Base-by-base conservation (phyloP, 1,140 invertebrate species). In the Goniozus legneri region DNA sequence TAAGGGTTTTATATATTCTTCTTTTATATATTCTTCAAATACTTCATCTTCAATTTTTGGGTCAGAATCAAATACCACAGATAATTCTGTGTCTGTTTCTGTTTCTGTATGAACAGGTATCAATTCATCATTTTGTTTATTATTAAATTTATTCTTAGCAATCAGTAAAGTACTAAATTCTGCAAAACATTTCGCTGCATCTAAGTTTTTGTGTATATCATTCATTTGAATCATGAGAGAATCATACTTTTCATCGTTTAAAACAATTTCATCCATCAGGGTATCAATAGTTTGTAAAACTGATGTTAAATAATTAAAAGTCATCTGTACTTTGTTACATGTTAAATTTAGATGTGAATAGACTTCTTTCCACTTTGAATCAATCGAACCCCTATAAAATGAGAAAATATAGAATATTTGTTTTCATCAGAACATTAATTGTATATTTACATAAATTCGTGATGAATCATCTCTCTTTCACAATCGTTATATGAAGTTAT, bases 21-120 rank as follows among this genome's bases (percentile, higher is more conserved):
- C 66, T 38, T 59, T 74, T 4, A 76, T 75, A 37, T 74, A 74
- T 19, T 72, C 73, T 49, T 75, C 73, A 42, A 75, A 76, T 3
- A 75, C 71, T 50, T 76, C 74, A 42, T 76, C 74, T n/a, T 71
- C 37, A 44, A 75, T 71, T 52, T 67, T 51, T n/a, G 55, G 56
- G 35, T 69, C 59, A 7, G 54, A 51, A 48, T 76, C 57, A 16
- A 54, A 32, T 10, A 59, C 15, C 30, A 68, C n/a, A 19, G 50
- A 40, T 16, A 54, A 24, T 19, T 65, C 27, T 2, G 20, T 6
- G 37, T 47, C 42, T 10, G 22, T 4, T 27, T 36, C 18, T 36
- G 39, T 20, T 15, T 6, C 42, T 37, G 19, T 56, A 41, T 32
- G 38, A 32, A n/a, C n/a, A 27, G 24, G 24, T 10, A 6, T 27